phyloP scores from a whole-genome alignment of 2,797 vertebrate genomes.

The Hybognathus amarus region DNA sequence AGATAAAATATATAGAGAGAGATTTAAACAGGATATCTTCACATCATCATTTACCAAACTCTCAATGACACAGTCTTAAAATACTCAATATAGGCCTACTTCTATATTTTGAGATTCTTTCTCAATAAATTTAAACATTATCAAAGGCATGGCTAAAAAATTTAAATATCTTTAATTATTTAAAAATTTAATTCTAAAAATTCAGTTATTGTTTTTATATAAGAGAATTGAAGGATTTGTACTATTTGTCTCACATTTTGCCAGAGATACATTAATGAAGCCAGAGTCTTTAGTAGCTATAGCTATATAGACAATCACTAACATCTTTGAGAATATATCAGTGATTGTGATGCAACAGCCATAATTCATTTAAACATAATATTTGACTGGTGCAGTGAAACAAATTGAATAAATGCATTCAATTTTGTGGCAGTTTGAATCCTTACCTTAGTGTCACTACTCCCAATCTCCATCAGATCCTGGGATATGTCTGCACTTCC shows the following conservation, averaged over 20 bases:
- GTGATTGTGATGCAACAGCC: not conserved
- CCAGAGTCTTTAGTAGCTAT: not conserved
- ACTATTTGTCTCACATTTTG: not conserved
- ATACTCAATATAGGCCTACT: not conserved
- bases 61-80: not conserved
- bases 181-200: not conserved
- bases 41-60: not conserved
- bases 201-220: rapidly evolving
- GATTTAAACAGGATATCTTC: not conserved
- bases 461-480: not conserved
- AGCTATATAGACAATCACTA: not conserved
- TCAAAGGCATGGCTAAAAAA: too few relatives aligned
- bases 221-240: not conserved
- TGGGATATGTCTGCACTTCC: not conserved
- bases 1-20: not conserved
- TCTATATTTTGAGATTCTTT: not conserved
- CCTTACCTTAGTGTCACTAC: not conserved
- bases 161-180: not conserved
- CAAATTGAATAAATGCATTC: too few relatives aligned
- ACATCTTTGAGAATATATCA: not conserved
- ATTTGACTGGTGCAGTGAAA: not conserved
- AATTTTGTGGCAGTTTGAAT: not conserved
- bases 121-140: not conserved
- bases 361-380: not conserved
- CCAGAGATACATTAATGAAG: not conserved